Conservation (phyloP, 2,113 vertebrate genomes). For the Prunella himalayana region DNA sequence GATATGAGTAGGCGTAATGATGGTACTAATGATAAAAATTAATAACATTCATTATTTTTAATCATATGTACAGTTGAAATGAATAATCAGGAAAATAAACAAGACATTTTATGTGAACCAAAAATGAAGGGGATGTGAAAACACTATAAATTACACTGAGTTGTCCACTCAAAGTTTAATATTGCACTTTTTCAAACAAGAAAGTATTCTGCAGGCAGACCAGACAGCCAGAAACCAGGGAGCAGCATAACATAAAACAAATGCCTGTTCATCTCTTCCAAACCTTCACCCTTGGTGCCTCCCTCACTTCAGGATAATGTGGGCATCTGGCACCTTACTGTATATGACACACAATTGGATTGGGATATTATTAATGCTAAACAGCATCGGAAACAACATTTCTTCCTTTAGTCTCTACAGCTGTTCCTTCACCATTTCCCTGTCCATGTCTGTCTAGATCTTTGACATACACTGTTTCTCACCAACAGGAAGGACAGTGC, state of each 20-base stretch:
- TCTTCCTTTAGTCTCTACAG: neutral
- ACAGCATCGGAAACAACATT: neutral
- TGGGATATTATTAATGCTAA: neutral
- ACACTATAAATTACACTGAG: neutral
- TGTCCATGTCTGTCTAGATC: neutral
- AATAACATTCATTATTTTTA: slow-evolving; percentile 63
- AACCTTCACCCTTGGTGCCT: neutral
- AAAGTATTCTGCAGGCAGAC: neutral
- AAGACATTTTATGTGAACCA: slow-evolving; percentile 15
- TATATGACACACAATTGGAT: neutral
- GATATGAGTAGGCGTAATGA: slow-evolving; percentile 55
- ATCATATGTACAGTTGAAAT: slow-evolving; percentile 48
- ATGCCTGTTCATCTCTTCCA: neutral
- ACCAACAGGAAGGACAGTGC: neutral
- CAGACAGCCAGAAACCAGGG: neutral
- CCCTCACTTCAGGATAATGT: neutral
- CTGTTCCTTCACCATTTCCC: neutral
- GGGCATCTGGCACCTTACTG: neutral
- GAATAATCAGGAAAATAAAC: slow-evolving; percentile 64
- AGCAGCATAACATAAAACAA: neutral
- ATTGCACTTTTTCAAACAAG: neutral
- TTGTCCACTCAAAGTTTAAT: neutral
- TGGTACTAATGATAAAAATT: slow-evolving; percentile 37
- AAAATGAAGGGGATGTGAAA: neutral
- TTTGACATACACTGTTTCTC: neutral